Evolutionary conservation across 2,888 invertebrate species (phyloP).

Genomic region (Spilosoma lubricipeda): DNA sequence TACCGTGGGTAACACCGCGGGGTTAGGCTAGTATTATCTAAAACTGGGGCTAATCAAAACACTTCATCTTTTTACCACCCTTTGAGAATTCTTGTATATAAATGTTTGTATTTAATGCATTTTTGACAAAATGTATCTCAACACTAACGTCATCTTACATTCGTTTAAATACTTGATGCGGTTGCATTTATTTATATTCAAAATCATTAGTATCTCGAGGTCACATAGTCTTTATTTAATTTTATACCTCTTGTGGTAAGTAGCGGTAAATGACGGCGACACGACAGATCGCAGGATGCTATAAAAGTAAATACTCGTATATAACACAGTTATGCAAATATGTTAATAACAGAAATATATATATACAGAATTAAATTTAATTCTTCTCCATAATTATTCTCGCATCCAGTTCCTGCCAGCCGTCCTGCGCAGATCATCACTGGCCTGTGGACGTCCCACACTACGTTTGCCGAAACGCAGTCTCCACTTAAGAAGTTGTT

Average conservation of each 20-base stretch:
- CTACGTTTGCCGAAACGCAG: too few relatives aligned
- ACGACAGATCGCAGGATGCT: neutral
- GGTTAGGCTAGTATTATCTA: too few relatives aligned
- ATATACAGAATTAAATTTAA: too few relatives aligned
- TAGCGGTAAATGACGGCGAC: neutral
- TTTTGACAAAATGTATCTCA: neutral
- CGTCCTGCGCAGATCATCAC: too few relatives aligned
- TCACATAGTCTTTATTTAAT: neutral
- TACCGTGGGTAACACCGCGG: too few relatives aligned
- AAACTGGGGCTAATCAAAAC: neutral
- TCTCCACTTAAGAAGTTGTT: too few relatives aligned
- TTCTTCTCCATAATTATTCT: too few relatives aligned
- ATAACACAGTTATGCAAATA: neutral
- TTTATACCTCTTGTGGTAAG: neutral
- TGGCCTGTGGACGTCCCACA: too few relatives aligned
- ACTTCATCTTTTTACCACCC: neutral
- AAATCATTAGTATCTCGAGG: neutral
- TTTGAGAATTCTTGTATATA: too few relatives aligned
- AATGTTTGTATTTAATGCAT: neutral
- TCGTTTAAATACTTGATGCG: neutral
- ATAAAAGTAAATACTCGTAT: neutral
- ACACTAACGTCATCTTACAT: neutral
- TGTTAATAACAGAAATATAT: too few relatives aligned
- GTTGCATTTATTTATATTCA: neutral
- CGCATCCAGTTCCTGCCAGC: too few relatives aligned